Conservation (phyloP, 2,797 vertebrate species). For the Enteromius radiatus region DNA sequence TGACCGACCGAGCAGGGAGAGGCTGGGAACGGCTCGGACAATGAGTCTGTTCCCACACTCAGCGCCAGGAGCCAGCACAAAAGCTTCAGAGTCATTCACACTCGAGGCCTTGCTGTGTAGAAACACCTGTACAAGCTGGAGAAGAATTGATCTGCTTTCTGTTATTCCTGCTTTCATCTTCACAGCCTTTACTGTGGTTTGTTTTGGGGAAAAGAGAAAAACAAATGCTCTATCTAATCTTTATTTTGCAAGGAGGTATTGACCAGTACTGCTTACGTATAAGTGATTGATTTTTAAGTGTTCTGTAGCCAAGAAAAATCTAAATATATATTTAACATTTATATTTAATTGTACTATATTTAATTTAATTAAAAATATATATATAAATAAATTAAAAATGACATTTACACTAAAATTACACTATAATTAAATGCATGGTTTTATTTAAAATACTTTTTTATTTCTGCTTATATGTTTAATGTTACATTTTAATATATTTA, state of each 20-base stretch:
- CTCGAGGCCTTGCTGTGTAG: conserved; percentile 9
- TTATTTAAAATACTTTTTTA: not conserved
- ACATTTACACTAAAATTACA: not conserved
- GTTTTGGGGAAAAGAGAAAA: not conserved
- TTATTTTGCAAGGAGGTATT: not conserved
- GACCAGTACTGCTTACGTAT: not conserved
- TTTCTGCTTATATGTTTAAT: not conserved
- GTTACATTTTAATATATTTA: not conserved
- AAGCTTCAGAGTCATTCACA: conserved; percentile 1
- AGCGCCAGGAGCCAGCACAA: conserved; percentile 16
- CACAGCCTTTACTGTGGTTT: not conserved
- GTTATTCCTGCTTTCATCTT: conserved; percentile 56
- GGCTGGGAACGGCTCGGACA: conserved; percentile 12
- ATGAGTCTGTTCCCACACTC: conserved; percentile 46
- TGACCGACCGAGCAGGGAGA: conserved; percentile 46
- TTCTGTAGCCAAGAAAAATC: not conserved
- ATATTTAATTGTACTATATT: not conserved
- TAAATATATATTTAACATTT: not conserved
- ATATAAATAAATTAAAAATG: too few species aligned
- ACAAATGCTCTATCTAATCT: not conserved
- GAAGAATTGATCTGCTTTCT: conserved; percentile 45
- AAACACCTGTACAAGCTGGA: conserved; percentile 15
- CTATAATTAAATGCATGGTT: not conserved
- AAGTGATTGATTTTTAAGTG: not conserved
- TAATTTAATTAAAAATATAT: not conserved